phyloP scores from a whole-genome alignment of 2,797 vertebrate genomes.

The Poeciliopsis infans region DNA sequence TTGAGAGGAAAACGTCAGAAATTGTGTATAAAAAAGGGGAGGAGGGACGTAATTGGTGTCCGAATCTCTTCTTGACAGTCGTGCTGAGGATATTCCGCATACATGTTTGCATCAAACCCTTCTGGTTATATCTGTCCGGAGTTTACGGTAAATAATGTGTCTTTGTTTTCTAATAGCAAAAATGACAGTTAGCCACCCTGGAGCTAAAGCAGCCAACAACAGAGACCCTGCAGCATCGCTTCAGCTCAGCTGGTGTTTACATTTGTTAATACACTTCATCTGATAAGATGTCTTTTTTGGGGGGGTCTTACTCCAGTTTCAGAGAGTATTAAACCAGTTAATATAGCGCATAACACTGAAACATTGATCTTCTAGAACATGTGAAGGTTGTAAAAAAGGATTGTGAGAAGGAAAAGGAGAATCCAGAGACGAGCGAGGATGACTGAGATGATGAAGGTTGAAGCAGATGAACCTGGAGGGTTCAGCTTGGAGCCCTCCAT shows the following conservation, averaged over 20 bases:
- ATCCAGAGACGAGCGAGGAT: background rate
- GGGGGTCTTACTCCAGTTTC: background rate
- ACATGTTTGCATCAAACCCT: background rate
- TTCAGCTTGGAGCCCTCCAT: background rate
- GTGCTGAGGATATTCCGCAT: background rate
- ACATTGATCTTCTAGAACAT: background rate
- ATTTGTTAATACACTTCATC: background rate
- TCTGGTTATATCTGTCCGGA: background rate
- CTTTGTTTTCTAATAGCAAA: background rate
- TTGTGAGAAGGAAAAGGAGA: background rate
- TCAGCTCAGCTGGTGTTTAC: background rate
- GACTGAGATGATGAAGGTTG: slow-evolving; percentile 1
- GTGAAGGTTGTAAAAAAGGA: background rate
- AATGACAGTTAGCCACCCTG: background rate
- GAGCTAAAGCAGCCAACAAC: background rate
- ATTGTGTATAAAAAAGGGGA: background rate
- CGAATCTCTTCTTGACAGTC: background rate
- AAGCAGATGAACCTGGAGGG: background rate
- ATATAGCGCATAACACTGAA: background rate
- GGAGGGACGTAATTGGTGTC: background rate
- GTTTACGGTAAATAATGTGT: background rate
- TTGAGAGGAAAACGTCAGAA: background rate
- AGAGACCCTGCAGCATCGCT: background rate
- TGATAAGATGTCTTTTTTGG: background rate
- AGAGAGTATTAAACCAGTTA: background rate